Percentiles rank a stretch among this genome's conserved stretches.
Conservation (phyloP, 2,113 vertebrate species). For the Tretioscincus oriximinensis region DNA sequence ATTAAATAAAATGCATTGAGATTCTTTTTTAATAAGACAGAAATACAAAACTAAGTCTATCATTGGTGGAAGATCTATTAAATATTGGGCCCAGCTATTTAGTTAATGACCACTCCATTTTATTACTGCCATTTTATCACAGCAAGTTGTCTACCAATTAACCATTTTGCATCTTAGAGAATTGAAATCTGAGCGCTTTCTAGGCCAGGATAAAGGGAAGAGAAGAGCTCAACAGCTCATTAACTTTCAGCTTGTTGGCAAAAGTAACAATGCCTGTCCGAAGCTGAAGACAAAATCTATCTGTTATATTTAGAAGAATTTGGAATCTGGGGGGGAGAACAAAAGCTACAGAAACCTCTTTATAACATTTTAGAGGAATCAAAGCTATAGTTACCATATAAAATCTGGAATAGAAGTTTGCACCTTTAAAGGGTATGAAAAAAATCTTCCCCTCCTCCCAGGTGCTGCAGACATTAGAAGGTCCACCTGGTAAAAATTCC, state of each 20-base stretch:
- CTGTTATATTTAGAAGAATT: rapidly evolving
- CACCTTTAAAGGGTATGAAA: no score
- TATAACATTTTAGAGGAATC: no score
- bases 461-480: no score
- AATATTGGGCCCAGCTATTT: conserved; percentile 2
- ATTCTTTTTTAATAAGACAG: neutral
- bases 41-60: neutral
- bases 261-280: neutral
- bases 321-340: rapidly evolving
- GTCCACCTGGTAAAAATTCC: no score
- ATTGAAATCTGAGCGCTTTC: rapidly evolving
- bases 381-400: no score
- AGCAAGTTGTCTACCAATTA: neutral
- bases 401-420: no score
- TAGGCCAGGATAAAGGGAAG: neutral
- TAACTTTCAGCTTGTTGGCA: neutral
- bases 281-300: neutral
- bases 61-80: conserved; percentile 10
- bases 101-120: neutral
- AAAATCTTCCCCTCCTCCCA: no score
- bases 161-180: neutral
- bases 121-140: neutral
- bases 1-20: neutral
- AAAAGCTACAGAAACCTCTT: rapidly evolving
- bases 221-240: neutral